These are phyloP conservation scores for Orthonyx spaldingii DNA, from an alignment of 2,113 vertebrate species.

Conservation along the genomic window DNA sequence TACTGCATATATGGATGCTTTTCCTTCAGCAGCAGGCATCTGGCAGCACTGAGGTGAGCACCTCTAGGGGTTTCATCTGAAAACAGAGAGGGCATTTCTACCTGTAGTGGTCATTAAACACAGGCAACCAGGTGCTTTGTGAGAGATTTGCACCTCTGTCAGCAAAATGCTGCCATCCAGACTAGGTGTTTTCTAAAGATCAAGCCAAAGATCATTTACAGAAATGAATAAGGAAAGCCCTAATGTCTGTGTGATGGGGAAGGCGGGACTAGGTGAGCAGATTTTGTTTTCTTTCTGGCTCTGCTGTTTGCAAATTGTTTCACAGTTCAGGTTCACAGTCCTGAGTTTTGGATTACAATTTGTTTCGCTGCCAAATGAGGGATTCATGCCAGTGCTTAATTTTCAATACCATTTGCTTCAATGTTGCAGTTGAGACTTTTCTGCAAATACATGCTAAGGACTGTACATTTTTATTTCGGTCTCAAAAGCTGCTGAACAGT, in stretches of 20 bases:
- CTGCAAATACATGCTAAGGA: neutral
- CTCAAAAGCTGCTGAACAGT: neutral
- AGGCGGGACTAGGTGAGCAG: neutral
- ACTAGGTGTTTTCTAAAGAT: neutral
- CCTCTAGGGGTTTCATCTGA: neutral
- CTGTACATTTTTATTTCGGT: neutral
- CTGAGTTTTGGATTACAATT: neutral
- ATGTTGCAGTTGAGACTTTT: neutral
- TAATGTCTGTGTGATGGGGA: neutral
- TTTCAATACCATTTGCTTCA: neutral
- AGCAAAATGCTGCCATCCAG: neutral
- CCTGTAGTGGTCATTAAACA: neutral
- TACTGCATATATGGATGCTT: fast-evolving
- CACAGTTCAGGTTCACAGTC: neutral
- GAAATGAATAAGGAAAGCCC: neutral
- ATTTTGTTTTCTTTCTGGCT: neutral
- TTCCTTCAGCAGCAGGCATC: neutral
- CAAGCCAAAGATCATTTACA: neutral
- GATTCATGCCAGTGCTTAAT: neutral
- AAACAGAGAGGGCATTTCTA: neutral
- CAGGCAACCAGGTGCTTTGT: neutral
- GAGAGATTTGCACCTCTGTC: neutral
- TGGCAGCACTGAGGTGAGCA: neutral
- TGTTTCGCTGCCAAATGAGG: neutral
- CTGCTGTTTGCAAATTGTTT: neutral